Evolutionary conservation across 2,797 vertebrate species (phyloP), one percentile per base, ranked within the genome.

Genomic region (Chrosomus eos): DNA sequence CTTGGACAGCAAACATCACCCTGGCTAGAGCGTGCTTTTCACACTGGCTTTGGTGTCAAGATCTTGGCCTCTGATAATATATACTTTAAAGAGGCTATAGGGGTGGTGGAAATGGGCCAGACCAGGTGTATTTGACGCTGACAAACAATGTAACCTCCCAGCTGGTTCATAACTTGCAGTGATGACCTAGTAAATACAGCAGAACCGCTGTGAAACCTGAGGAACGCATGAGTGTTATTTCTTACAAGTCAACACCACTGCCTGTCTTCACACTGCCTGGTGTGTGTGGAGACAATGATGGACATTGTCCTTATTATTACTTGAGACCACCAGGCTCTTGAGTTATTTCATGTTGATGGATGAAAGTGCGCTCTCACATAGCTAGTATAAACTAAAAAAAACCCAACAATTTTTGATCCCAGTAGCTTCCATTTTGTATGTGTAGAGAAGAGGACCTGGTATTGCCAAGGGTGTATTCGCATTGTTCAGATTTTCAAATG

Each of bases 111-210:
- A 78, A 51, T 66, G 16, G 31, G 31, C 53, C 75, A 78, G 72
- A 75, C 87, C 80, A 82, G 80, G 81, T 78, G 64, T 80, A 79
- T 89, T 91, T 90, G 87, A 87, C 5, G 53, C 36, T 58, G 78
- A 58, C 83, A 90, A 89, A 90, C 88, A 70, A 78, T 71, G 60
- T 85, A 90, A 89, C 74, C 81, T 85, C 75, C 67, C 86, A 89
- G 68, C 80, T 87, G 77, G 71, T 60, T 48, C 26, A 23, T 19
- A 73, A 77, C 80, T 80, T 33, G 38, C 40, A 83, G 70, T 62
- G 67, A 66, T 76, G 88, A 80, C 85, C 80, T 13, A 48, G 88
- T 89, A 89, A 91, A 92, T 70, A 74, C 26, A 40, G 77, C 55
- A 45, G 82, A 58, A 45, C 26, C 26, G 11, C 33, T 3, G 68